Evolutionary conservation across 2,797 vertebrate species (phyloP).

Genomic region (Coregonus sp.): DNA sequence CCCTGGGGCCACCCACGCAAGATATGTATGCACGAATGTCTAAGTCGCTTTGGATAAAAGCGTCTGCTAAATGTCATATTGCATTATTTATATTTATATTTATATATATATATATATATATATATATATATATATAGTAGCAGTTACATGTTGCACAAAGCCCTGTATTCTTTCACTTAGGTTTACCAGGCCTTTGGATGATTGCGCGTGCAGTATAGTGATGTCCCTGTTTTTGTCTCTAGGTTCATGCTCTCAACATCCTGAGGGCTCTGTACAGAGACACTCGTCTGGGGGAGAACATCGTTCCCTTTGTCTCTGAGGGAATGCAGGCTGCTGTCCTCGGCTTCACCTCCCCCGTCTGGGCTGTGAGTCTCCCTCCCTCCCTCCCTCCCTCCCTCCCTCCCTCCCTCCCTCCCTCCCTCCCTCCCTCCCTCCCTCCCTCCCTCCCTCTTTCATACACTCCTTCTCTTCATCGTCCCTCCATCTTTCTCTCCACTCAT

Average conservation of each 20-base stretch:
- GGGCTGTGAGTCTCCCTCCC: slow-evolving; percentile 86
- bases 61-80: too few species aligned
- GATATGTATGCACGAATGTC: too few species aligned
- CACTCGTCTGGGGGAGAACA: slow-evolving; percentile 89
- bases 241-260: slow-evolving; percentile 97
- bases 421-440: neutral
- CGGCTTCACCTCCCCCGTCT: slow-evolving; percentile 91
- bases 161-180: too few species aligned
- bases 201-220: neutral
- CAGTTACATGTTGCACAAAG: too few species aligned
- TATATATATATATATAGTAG: too few species aligned
- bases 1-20: too few species aligned
- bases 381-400: neutral
- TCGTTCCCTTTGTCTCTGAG: slow-evolving; percentile 90
- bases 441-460: neutral
- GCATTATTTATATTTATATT: too few species aligned
- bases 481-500: neutral
- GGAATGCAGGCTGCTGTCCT: slow-evolving; percentile 90
- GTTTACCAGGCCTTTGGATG: too few species aligned
- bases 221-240: neutral
- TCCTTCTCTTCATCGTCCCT: neutral
- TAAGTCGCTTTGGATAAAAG: too few species aligned
- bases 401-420: slow-evolving; percentile 4
- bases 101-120: too few species aligned
- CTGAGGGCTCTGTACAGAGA: slow-evolving; percentile 91